Evolutionary conservation across 2,888 invertebrate genomes (phyloP), one percentile per base, ranked within the genome.

Genomic region (Volucella inanis): DNA sequence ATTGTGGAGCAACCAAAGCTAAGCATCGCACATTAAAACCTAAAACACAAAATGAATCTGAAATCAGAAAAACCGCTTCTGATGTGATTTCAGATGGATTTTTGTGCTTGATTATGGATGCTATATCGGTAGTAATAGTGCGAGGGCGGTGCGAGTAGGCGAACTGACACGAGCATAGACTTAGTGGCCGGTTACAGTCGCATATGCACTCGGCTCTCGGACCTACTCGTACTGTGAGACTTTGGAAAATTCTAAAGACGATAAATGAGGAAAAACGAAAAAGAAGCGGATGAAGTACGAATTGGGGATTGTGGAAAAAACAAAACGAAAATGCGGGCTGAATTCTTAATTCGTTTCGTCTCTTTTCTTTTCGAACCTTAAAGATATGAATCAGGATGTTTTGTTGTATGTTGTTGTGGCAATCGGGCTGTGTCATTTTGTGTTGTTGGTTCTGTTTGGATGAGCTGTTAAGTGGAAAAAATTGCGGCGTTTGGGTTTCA

Each of bases 381-480:
- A 22, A 67, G 81, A 85, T 85, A 85, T 72, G 85, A 76, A 85
- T 85, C 85, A 81, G 76, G 76, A 85, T 85, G 76, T 76, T 71
- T 12, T 65, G 49, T 49, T 81, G 41, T 72, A 10, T 18, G 0
- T 54, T 61, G 57, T 49, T 38, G 59, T 50, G n/a, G 50, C 38
- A 54, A 39, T 31, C 59, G 18, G 38, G 52, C 49, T 22, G 22
- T 1, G 3, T 22, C 22, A 22, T 22, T 22, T 22, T 22, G 4
- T 22, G 22, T 1, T 22, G 22, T 22, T 1, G 22, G 22, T 22
- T 22, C 22, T 22, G 22, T 22, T 22, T 3, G 22, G 55, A 18
- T 65, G 47, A 78, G 68, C 78, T 78, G 54, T 50, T 79, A 79
- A 83, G 79, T 79, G 70, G 76, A 59, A 11, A 57, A 64, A 57